Evolutionary conservation across 1,140 invertebrate species (phyloP), one percentile per base, ranked within the genome.

Genomic region (Drosophila parvula): DNA sequence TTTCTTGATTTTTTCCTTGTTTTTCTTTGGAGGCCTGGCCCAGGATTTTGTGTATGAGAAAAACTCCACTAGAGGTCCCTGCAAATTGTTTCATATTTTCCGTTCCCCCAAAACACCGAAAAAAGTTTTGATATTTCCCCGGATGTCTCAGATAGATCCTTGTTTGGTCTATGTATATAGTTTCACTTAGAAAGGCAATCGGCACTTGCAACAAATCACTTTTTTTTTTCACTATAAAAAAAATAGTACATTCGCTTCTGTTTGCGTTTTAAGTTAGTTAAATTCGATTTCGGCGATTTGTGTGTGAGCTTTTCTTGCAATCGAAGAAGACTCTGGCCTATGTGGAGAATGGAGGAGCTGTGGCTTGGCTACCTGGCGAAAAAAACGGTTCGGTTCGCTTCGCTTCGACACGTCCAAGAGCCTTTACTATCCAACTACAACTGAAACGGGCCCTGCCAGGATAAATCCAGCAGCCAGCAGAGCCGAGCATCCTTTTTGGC

Each of bases 401-500:
- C 79, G 59, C 60, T 77, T 75, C 51, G 69, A 91, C 78, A 91
- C 84, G 84, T 89, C 84, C 81, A 89, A 84, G 80, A 81, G 58
- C 85, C 84, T 89, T 84, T 89, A 89, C 84, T 89, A 89, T 89
- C 84, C 84, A 89, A 89, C 84, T 89, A 89, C 84, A 89, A 89
- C 84, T 89, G 84, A 89, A 89, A 84, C 74, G 84, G 74, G 80
- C 55, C 44, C 77, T 60, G 55, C 44, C 77, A 61, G 57, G 60
- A 63, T 48, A 28, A 40, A 57, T 50, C 44, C 73, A 65, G 78
- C 51, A 53, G 32, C 32, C 32, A 43, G 41, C 50, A 51, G 12
- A 48, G 45, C 27, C 5, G 14, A 53, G 32, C 75, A 71, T 78
- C 62, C 44, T 48, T 68, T 65, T 38, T 41, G 38, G 61, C 61